Evolutionary conservation across 1,140 invertebrate species (phyloP), one percentile per base, ranked within the genome.

Genomic region (Aethina tumida): DNA sequence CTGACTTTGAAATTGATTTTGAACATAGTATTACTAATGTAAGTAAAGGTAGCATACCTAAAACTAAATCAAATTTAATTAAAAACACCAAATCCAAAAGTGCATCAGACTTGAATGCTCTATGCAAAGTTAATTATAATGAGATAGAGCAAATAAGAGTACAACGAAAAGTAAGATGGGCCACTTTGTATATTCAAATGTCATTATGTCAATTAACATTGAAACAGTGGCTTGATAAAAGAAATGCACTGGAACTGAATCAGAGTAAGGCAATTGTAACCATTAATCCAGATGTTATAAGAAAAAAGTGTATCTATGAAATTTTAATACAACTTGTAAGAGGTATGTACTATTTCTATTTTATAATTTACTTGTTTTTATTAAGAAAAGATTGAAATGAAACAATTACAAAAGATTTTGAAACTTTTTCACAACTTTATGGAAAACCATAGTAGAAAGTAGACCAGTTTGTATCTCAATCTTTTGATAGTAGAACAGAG

Each of bases 131-230:
- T 14, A 48, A 55, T 26, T 20, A 50, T 12, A 46, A 47, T 21
- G 49, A 56, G 30, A 49, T 55, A 13, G 18, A 49, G 16, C 28
- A 42, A 15, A 34, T 53, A 9, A 35, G 37, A 24, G 25, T 39
- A 18, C 45, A 48, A 22, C 55, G 64, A 0, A 67, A 68, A 48
- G 49, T 71, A 16, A 68, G 73, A 50, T 79, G 70, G 65, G 73
- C 74, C 0, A 76, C 75, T 17, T 56, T 89, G 3, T 88, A 77
- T 53, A 87, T 89, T 45, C 84, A 88, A 63, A 89, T 89, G 84
- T 73, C 82, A 21, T 69, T 79, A 15, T 87, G 84, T 57, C 70
- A 79, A 43, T 68, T 73, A 45, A 87, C 82, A 2, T 60, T 89
- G 13, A 69, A 75, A 32, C 66, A 81, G 14, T 87, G 82, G 81